Evolutionary conservation across 2,113 vertebrate genomes (phyloP).

Genomic region (Motacilla alba): DNA sequence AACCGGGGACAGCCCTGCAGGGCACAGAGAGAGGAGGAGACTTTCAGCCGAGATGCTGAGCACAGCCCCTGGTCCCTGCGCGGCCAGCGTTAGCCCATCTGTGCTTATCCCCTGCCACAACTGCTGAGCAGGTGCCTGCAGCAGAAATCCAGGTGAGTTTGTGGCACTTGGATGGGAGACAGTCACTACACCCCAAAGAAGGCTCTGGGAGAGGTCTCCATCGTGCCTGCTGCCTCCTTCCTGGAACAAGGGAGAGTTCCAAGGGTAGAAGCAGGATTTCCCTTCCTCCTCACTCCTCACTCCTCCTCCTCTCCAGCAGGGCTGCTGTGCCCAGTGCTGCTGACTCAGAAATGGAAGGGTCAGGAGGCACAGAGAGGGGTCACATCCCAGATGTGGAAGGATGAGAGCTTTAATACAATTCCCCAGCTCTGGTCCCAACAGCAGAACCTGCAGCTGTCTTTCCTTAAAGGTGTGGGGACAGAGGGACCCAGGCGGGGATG

Average conservation of each 20-base stretch:
- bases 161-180: background rate
- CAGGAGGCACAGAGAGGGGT: rapidly evolving
- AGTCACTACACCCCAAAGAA: background rate
- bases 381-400: background rate
- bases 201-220: background rate
- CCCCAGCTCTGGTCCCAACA: background rate
- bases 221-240: background rate
- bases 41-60: background rate
- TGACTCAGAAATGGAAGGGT: background rate
- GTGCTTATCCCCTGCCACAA: rapidly evolving
- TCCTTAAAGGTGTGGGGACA: background rate
- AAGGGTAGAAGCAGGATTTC: background rate
- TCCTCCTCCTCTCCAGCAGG: background rate
- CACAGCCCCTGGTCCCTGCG: rapidly evolving
- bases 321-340: background rate
- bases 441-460: background rate
- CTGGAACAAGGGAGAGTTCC: background rate
- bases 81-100: background rate
- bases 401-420: background rate
- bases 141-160: background rate
- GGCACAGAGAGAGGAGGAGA: background rate
- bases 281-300: background rate
- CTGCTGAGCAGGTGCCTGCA: too few species aligned
- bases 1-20: background rate
- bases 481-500: background rate